A percentile compares a stretch with the other conserved stretches of the same genome.
These are phyloP conservation scores for Thryonomys swinderianus DNA, from an alignment of 2,113 vertebrate genomes.

Conservation along the genomic window DNA sequence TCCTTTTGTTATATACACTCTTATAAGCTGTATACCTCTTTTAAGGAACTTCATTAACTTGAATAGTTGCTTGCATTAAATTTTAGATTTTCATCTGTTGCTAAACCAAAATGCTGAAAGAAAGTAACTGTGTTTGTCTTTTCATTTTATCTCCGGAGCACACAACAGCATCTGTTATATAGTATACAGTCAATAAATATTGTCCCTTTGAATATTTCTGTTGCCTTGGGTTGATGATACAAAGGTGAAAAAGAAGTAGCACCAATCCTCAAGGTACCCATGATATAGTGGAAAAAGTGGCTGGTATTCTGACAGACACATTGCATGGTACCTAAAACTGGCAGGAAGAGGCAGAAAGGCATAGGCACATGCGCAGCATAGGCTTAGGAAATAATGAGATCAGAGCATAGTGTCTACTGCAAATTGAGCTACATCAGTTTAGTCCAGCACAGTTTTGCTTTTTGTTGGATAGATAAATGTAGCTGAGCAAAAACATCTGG, in stretches of 20 bases:
- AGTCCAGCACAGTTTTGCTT: not conserved
- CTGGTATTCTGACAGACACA: not conserved
- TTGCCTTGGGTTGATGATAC: not conserved
- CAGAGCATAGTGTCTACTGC: not conserved
- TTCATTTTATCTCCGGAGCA: not conserved
- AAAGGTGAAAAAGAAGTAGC: not conserved
- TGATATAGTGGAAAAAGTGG: not conserved
- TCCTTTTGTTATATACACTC: not conserved
- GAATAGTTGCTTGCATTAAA: not conserved
- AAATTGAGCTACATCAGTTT: not conserved
- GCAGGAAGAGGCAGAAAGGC: not conserved
- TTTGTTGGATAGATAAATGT: not conserved
- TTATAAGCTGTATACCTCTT: not conserved
- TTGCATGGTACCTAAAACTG: too few species aligned
- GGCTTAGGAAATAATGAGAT: not conserved
- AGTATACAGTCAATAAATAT: not conserved
- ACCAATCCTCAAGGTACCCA: not conserved
- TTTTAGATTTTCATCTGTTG: not conserved
- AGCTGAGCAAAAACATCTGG: not conserved
- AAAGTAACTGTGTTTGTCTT: not conserved
- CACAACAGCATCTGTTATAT: too few species aligned
- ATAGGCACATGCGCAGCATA: too few species aligned
- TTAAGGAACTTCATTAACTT: not conserved
- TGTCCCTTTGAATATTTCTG: not conserved
- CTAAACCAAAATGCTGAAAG: not conserved